phyloP scores from a whole-genome alignment of 2,113 vertebrate genomes.

The Aviceda subcristata region DNA sequence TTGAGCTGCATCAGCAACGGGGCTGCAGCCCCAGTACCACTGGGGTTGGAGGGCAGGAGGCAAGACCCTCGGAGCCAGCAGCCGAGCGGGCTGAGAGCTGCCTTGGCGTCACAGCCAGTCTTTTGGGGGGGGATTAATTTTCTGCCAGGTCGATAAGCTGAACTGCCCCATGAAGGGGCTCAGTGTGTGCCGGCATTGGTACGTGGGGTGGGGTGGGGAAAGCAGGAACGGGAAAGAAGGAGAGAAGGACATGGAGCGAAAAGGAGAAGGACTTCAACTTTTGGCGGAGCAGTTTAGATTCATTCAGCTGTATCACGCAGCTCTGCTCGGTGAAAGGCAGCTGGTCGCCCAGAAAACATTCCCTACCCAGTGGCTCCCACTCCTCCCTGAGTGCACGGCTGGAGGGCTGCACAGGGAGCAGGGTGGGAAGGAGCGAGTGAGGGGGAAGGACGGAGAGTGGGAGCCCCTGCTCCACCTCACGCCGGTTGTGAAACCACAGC shows the following conservation, averaged over 20 bases:
- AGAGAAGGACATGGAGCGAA: neutral
- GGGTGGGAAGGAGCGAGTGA: rapidly evolving
- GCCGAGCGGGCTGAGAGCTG: neutral
- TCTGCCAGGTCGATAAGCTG: neutral
- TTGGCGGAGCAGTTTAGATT: neutral
- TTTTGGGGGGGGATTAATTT: neutral
- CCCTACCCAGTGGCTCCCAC: rapidly evolving
- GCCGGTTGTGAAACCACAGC: neutral
- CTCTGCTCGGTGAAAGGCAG: neutral
- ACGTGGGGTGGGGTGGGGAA: neutral
- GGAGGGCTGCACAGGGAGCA: neutral
- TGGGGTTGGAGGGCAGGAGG: neutral
- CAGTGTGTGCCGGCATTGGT: neutral
- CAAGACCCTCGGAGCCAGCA: neutral
- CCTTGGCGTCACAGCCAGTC: neutral
- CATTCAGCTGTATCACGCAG: neutral
- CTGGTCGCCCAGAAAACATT: neutral
- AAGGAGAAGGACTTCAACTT: neutral
- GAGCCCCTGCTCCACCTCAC: neutral
- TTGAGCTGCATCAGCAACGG: neutral
- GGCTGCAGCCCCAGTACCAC: rapidly evolving
- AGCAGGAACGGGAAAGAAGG: neutral
- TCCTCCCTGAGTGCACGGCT: rapidly evolving
- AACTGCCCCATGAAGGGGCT: neutral
- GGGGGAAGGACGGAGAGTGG: neutral